Percentiles rank a stretch among this genome's conserved stretches.
phyloP scores from a whole-genome alignment of 2,113 vertebrate species.

The Paramormyrops kingsleyae region DNA sequence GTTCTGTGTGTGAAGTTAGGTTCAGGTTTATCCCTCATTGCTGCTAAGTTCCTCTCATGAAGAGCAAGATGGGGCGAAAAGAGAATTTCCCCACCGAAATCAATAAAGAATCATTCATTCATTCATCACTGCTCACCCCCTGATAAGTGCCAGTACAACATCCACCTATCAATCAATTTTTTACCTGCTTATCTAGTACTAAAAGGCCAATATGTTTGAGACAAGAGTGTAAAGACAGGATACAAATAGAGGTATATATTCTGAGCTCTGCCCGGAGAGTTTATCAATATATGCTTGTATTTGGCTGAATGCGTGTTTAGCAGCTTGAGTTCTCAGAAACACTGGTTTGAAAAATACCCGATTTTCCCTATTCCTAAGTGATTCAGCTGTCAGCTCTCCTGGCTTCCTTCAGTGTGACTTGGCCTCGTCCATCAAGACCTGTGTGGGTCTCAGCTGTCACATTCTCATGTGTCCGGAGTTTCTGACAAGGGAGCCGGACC shows the following conservation, averaged over 20 bases:
- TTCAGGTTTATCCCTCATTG: background rate
- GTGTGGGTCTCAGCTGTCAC: constrained; percentile 25
- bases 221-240: background rate
- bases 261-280: background rate
- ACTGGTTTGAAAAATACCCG: background rate
- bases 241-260: background rate
- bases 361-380: background rate
- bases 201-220: background rate
- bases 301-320: background rate
- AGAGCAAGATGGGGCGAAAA: too few species aligned
- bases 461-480: constrained; percentile 23
- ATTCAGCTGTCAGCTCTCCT: background rate
- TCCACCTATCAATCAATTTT: background rate
- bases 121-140: background rate
- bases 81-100: too few species aligned
- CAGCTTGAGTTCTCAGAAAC: background rate
- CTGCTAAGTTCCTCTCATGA: background rate
- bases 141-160: background rate
- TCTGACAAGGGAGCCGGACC: constrained; percentile 20
- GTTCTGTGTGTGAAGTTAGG: background rate
- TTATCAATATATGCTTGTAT: background rate
- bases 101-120: too few species aligned
- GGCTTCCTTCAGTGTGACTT: constrained; percentile 15
- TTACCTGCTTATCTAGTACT: background rate
- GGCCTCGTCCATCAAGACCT: background rate